Conservation (phyloP, 2,113 vertebrate genomes). For the Accipiter virgatus region DNA sequence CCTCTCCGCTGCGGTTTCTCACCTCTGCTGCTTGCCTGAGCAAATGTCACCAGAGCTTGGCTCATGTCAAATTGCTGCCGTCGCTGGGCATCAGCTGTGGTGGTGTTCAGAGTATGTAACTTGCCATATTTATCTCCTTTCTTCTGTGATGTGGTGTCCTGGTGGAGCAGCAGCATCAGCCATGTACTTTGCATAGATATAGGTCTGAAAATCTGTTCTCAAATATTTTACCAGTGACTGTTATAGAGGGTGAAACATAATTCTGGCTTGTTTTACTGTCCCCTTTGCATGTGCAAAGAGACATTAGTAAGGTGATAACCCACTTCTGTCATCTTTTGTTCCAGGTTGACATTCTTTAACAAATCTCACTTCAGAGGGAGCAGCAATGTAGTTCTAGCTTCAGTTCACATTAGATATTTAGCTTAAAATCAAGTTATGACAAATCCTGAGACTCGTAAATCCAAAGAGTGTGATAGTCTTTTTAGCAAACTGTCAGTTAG, state of each 20-base stretch:
- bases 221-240: not conserved
- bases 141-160: not conserved
- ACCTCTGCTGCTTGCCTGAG: not conserved
- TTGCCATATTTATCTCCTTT: not conserved
- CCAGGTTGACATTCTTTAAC: not conserved
- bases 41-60: not conserved
- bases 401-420: not conserved
- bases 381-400: not conserved
- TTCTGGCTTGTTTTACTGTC: not conserved
- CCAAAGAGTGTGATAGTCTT: not conserved
- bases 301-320: not conserved
- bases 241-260: not conserved
- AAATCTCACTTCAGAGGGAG: not conserved
- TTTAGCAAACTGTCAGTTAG: slow-evolving; percentile 35
- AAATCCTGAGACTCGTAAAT: slow-evolving; percentile 26
- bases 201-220: not conserved
- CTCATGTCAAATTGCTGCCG: not conserved
- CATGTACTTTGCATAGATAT: not conserved
- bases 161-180: not conserved
- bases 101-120: not conserved
- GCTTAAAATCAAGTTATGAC: slow-evolving; percentile 26
- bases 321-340: not conserved
- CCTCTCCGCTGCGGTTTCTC: not conserved
- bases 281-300: not conserved
- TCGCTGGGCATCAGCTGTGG: not conserved